These are phyloP conservation scores for Cuniculus paca DNA, from an alignment of 2,797 vertebrate genomes.

Conservation along the genomic window DNA sequence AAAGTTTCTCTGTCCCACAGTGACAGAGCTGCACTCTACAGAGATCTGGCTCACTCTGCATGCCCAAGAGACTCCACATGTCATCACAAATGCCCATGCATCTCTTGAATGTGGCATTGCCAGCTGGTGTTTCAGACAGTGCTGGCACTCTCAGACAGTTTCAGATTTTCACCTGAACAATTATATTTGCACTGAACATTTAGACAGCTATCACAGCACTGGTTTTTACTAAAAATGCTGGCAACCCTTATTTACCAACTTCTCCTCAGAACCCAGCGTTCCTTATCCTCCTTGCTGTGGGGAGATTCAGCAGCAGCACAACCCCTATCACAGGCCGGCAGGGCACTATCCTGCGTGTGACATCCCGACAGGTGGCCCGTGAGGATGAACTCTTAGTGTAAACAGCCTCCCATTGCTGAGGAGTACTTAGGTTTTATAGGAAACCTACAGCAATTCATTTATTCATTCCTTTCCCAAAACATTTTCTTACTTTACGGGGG, in stretches of 20 bases:
- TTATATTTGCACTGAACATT: background rate
- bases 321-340: background rate
- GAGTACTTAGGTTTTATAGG: background rate
- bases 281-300: background rate
- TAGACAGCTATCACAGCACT: background rate
- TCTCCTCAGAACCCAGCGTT: background rate
- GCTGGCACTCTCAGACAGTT: background rate
- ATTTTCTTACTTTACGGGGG: background rate
- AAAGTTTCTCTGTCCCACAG: background rate
- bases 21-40: accelerated
- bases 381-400: background rate
- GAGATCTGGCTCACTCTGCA: background rate
- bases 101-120: background rate
- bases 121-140: background rate
- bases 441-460: background rate
- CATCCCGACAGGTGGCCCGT: too few species aligned
- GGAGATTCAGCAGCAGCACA: background rate
- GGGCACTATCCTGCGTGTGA: too few species aligned
- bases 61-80: accelerated
- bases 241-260: background rate
- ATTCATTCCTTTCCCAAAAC: background rate
- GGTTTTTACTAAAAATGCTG: background rate
- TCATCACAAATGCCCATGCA: background rate
- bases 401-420: background rate
- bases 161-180: background rate